Evolutionary conservation across 2,888 invertebrate species (phyloP), one percentile per base, ranked within the genome.

Genomic region (Lithophane semibrunnea): DNA sequence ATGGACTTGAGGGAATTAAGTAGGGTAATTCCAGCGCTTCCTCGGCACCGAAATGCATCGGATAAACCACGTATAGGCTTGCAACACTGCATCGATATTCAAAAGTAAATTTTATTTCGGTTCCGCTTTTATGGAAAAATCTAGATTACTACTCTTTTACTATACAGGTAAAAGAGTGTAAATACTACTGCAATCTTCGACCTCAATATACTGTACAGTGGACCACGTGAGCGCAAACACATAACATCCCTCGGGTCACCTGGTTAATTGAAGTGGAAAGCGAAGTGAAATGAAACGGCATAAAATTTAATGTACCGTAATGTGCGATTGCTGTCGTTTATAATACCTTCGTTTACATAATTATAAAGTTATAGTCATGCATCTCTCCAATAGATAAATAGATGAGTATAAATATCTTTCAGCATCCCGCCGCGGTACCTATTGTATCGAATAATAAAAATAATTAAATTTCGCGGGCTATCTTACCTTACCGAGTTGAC

Each of bases 211-310:
- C 24, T 66, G 21, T 64, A 81, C 44, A 67, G 49, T 63, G 49
- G 24, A 63, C 29, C 29, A 68, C 8, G 42, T 52, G 54, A 61
- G 47, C 21, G 64, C 63, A 86, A 73, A 79, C 79, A 79, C 54
- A 66, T 73, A 75, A 74, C 65, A 79, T 73, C 73, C 86, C 75
- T 76, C 61, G 74, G 73, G 79, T 65, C 68, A 73, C 42, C 44
- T 72, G 71, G 73, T 67, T 79, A 85, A 85, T 85, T 87, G 77
- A 79, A 86, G 84, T 81, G 81, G 73, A 86, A 77, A 81, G 67
- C 67, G 76, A 67, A 81, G 76, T 84, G 81, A 81, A 87, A 79
- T 74, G 70, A 79, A 79, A 80, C 75, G 77, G 69, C 67, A 77
- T 83, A 73, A 82, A 84, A 84, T 85, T 65, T 85, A 85, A 85